Percentiles rank a stretch among this genome's conserved stretches.
These are phyloP conservation scores for Diplogasteroides magnus DNA, from an alignment of 1,140 invertebrate genomes.

Conservation along the genomic window DNA sequence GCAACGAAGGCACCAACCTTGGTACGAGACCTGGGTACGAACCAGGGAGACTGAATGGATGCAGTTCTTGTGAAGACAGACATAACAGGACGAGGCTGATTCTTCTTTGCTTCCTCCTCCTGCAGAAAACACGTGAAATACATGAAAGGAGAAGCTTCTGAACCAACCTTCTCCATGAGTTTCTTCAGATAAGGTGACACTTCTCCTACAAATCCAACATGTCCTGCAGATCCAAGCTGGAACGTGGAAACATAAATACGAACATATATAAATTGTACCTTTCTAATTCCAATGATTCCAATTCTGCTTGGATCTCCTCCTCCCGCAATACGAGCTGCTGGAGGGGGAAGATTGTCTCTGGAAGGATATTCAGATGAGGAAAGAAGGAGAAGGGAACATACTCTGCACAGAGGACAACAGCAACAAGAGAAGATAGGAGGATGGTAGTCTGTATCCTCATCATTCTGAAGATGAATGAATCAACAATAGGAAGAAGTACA, in stretches of 20 bases:
- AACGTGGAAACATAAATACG: not conserved
- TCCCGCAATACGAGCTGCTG: not conserved
- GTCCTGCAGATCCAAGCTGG: not conserved
- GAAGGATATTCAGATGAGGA: too few relatives aligned
- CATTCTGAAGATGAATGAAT: too few relatives aligned
- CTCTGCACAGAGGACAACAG: too few relatives aligned
- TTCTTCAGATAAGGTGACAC: not conserved
- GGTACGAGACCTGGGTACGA: not conserved
- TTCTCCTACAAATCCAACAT: not conserved
- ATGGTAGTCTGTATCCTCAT: too few relatives aligned
- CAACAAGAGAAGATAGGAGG: too few relatives aligned
- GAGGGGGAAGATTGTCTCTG: not conserved
- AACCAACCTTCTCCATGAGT: not conserved
- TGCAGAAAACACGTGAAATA: not conserved
- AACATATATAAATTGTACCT: not conserved
- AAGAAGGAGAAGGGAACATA: too few relatives aligned
- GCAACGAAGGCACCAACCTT: too few relatives aligned
- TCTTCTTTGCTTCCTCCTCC: not conserved
- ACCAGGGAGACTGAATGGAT: not conserved
- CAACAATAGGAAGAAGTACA: too few relatives aligned
- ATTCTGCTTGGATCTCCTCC: not conserved
- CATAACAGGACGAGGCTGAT: not conserved
- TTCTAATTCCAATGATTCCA: not conserved
- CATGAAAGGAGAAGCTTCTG: not conserved
- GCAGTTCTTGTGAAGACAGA: not conserved